Base-by-base conservation (phyloP, 2,797 vertebrate genomes). In the Pseudochaenichthys georgianus region DNA sequence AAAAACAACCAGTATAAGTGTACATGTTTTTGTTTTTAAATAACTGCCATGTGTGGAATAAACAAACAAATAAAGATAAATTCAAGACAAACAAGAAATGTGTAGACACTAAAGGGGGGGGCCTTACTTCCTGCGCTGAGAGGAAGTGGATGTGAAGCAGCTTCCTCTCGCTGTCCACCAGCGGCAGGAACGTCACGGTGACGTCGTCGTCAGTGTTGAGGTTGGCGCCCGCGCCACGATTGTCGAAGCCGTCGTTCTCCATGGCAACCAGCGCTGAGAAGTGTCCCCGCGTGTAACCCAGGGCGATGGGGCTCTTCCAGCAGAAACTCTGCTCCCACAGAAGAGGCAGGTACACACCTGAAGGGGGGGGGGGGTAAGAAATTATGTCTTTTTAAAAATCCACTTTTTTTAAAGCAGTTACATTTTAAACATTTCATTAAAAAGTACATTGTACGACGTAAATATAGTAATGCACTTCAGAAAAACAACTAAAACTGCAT, bases 321-420 rank as follows among this genome's bases (percentile, higher is more conserved):
- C 98, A 99, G 90, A 99, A 99, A 86, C 97, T 99, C 93, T 98
- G 98, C 94, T 99, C 98, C 98, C 98, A 99, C 88, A 99, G 84
- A 82, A 99, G 96, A 80, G 98, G 98, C 90, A 99, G 87, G 85
- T 99, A 99, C 59, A 99, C 98, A 78, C 98, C 98, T 99, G 45
- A 19, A 16, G n/a, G 13, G 5, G 3, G 21, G 3, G 41, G 63
- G 45, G 19, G 16, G n/a, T 41, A 5, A 59, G 3, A 5, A 4
- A 23, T 53, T 0, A 4, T 16, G 9, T 31, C 31, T 50, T 48
- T 5, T 42, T 21, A 34, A 43, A n/a, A 38, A 38, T 12, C 3
- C 15, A 19, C 28, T 28, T 28, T 4, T 28, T 28, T 28, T 3
- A 13, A 41, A 57, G 9, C 47, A 60, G n/a, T 0, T 9, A 31